phyloP scores from a whole-genome alignment of 1,140 invertebrate genomes.

The Monomorium pharaonis region DNA sequence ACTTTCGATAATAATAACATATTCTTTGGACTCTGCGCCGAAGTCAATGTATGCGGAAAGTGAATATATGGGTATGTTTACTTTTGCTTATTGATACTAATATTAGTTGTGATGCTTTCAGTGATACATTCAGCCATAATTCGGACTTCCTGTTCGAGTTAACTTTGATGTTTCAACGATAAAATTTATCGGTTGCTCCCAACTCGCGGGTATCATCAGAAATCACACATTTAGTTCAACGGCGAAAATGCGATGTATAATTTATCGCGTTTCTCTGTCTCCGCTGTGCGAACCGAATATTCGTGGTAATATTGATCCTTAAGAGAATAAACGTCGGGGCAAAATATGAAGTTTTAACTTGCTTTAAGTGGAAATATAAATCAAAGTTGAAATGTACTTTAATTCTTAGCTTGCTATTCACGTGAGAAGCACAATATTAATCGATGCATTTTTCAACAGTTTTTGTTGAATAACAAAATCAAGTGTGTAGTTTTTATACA shows the following conservation, averaged over 20 bases:
- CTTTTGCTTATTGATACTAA: conserved; percentile 22
- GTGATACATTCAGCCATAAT: neutral
- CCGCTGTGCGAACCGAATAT: neutral
- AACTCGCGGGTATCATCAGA: conserved; percentile 5
- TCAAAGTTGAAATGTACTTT: no score
- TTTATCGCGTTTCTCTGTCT: neutral
- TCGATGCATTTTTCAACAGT: no score
- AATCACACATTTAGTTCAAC: neutral
- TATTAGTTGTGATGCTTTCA: conserved; percentile 28
- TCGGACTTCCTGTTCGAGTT: conserved; percentile 4
- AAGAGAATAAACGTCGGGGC: neutral
- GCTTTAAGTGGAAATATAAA: neutral
- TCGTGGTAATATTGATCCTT: conserved; percentile 2
- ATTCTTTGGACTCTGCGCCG: no score
- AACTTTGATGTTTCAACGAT: conserved; percentile 34
- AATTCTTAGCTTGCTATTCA: no score
- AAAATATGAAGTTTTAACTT: neutral
- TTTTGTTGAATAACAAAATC: no score
- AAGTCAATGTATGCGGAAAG: conserved; percentile 26
- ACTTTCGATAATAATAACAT: neutral
- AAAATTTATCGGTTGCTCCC: conserved; percentile 20
- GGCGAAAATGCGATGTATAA: neutral
- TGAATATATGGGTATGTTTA: conserved; percentile 24
- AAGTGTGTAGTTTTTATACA: no score
- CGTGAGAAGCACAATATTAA: no score